Percentiles rank a stretch among this genome's conserved stretches.
Evolutionary conservation across 2,888 invertebrate species (phyloP).

Genomic region (Coremacera marginata): DNA sequence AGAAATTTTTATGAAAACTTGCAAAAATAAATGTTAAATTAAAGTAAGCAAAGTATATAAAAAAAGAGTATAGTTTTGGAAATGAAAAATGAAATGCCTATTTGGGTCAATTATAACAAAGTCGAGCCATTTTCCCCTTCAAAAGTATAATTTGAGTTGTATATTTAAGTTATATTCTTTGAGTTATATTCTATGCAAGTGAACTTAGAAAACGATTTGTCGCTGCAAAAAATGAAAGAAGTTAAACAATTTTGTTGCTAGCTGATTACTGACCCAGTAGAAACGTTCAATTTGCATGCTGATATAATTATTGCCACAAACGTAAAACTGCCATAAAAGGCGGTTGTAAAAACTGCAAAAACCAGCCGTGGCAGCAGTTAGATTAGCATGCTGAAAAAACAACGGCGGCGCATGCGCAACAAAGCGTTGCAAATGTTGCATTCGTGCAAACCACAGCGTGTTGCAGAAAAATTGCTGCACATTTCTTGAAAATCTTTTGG

Average conservation of each 20-base stretch:
- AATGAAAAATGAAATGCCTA: too few relatives aligned
- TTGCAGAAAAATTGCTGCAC: not conserved
- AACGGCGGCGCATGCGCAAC: slow-evolving; percentile 10
- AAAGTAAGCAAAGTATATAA: too few relatives aligned
- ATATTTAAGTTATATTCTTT: too few relatives aligned
- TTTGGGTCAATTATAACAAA: too few relatives aligned
- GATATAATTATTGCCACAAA: not conserved
- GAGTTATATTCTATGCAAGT: too few relatives aligned
- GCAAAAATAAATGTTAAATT: not conserved
- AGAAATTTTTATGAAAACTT: not conserved
- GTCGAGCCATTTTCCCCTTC: too few relatives aligned
- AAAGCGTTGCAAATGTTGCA: slow-evolving; percentile 28
- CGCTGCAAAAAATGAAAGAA: slow-evolving; percentile 46
- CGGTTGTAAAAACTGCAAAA: not conserved
- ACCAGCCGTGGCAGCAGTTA: slow-evolving; percentile 5
- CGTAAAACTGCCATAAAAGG: slow-evolving; percentile 34
- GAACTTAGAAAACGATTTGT: slow-evolving; percentile 35
- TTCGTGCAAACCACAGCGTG: not conserved
- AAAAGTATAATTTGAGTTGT: too few relatives aligned
- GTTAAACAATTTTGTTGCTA: slow-evolving; percentile 43
- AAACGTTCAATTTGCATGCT: slow-evolving; percentile 32
- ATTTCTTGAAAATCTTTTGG: slow-evolving; percentile 13
- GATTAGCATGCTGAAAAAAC: not conserved
- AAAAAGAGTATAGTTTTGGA: too few relatives aligned
- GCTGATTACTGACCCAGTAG: slow-evolving; percentile 23